A percentile compares a stretch with the other conserved stretches of the same genome.
Conservation (phyloP, 1,140 invertebrate species). For the Ceratosolen solmsi region DNA sequence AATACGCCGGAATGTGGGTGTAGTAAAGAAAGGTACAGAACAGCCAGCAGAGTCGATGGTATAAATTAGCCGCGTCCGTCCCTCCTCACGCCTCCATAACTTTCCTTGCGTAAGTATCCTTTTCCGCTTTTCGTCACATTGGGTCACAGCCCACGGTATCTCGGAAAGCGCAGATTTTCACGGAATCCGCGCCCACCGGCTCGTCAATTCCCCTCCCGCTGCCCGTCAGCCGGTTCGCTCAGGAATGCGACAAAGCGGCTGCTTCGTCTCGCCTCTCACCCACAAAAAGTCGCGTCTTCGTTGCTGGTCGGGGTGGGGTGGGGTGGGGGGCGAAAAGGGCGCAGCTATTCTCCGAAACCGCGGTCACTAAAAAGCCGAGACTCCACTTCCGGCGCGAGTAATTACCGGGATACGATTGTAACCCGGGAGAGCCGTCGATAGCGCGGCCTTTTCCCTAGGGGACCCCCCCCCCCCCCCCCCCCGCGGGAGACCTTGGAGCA, state of each 20-base stretch:
- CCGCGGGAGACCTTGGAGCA: too few relatives aligned
- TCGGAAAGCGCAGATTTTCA: neutral
- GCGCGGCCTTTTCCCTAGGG: too few relatives aligned
- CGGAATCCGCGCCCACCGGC: neutral
- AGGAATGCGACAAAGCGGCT: neutral
- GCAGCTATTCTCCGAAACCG: constrained; percentile 6
- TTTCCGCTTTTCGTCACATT: neutral
- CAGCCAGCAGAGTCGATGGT: neutral
- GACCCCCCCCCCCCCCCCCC: too few relatives aligned
- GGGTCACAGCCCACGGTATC: neutral
- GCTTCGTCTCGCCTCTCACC: neutral
- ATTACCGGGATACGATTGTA: too few relatives aligned
- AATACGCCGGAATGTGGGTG: neutral
- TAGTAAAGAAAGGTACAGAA: neutral
- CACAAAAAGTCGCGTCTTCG: neutral
- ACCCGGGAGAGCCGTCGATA: neutral
- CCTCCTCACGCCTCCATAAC: neutral
- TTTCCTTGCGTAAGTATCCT: neutral
- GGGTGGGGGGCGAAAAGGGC: neutral
- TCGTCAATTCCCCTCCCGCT: neutral
- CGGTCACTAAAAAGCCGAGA: neutral
- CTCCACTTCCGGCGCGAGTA: neutral
- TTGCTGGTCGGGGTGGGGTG: neutral
- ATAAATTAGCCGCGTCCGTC: neutral
- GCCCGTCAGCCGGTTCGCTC: neutral